Evolutionary conservation across 2,888 invertebrate species (phyloP).

Genomic region (Schrankia costaestrigalis): DNA sequence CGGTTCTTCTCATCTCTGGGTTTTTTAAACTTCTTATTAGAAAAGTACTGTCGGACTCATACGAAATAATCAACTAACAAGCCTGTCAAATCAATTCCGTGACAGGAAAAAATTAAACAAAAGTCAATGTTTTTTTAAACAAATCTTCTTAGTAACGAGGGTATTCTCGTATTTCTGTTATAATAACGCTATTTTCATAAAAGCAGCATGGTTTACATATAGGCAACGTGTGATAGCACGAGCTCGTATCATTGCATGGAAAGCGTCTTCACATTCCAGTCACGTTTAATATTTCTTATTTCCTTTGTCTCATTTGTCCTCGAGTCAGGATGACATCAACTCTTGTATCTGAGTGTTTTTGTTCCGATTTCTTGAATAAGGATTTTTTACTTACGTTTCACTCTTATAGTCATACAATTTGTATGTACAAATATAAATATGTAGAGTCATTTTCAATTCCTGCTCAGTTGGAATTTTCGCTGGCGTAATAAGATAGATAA

Average conservation of each 20-base stretch:
- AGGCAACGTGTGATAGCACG: constrained; percentile 50
- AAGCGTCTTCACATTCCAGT: constrained; percentile 65
- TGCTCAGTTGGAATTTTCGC: constrained; percentile 8
- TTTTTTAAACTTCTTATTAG: too few species aligned
- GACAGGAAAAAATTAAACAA: too few species aligned
- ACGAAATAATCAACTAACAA: too few species aligned
- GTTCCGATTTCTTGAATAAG: constrained; percentile 41
- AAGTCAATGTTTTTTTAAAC: too few species aligned
- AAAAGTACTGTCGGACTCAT: too few species aligned
- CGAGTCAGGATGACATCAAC: constrained; percentile 66
- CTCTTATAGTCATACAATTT: constrained; percentile 33
- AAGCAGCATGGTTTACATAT: constrained; percentile 58
- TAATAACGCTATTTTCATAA: constrained; percentile 59
- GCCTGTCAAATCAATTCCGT: too few species aligned
- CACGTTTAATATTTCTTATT: constrained; percentile 80
- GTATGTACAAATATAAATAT: constrained; percentile 7
- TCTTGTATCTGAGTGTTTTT: constrained; percentile 56
- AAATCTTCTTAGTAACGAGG: too few species aligned
- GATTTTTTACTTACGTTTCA: constrained; percentile 37
- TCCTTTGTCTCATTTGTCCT: constrained; percentile 76
- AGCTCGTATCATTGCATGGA: constrained; percentile 58
- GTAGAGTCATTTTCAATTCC: constrained; percentile 16
- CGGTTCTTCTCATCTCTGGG: too few species aligned
- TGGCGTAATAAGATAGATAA: constrained; percentile 14
- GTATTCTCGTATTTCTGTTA: constrained; percentile 42